Evolutionary conservation across 2,888 invertebrate genomes (phyloP).

Genomic region (Idaea aversata): DNA sequence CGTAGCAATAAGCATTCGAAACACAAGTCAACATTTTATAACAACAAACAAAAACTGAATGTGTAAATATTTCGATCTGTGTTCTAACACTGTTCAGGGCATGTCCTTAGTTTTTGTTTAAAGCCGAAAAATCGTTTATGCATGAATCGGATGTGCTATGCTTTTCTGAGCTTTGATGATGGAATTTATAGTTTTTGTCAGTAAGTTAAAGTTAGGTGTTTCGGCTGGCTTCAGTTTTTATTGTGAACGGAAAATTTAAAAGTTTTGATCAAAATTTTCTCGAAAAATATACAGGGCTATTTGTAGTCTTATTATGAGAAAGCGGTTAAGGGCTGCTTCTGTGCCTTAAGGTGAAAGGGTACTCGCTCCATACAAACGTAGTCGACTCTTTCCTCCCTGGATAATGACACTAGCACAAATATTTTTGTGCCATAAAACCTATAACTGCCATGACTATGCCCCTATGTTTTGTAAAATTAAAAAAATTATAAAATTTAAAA

Average conservation of each 20-base stretch:
- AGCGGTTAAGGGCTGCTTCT: too few relatives aligned
- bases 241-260: not conserved
- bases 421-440: too few relatives aligned
- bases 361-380: too few relatives aligned
- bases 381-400: too few relatives aligned
- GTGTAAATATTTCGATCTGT: not conserved
- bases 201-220: not conserved
- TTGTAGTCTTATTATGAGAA: too few relatives aligned
- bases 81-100: not conserved
- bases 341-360: too few relatives aligned
- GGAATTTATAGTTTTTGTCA: not conserved
- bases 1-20: not conserved
- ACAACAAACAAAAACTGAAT: not conserved
- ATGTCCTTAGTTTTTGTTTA: not conserved
- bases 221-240: not conserved
- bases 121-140: not conserved
- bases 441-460: too few relatives aligned
- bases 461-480: too few relatives aligned
- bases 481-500: too few relatives aligned
- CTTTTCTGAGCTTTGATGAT: not conserved
- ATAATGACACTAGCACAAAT: too few relatives aligned
- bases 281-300: too few relatives aligned
- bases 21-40: constrained; percentile 11
- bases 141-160: not conserved
- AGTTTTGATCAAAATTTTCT: not conserved